A percentile compares a stretch with the other conserved stretches of the same genome.
These are phyloP conservation scores for Callosobruchus maculatus DNA, from an alignment of 2,888 invertebrate genomes.

Conservation along the genomic window DNA sequence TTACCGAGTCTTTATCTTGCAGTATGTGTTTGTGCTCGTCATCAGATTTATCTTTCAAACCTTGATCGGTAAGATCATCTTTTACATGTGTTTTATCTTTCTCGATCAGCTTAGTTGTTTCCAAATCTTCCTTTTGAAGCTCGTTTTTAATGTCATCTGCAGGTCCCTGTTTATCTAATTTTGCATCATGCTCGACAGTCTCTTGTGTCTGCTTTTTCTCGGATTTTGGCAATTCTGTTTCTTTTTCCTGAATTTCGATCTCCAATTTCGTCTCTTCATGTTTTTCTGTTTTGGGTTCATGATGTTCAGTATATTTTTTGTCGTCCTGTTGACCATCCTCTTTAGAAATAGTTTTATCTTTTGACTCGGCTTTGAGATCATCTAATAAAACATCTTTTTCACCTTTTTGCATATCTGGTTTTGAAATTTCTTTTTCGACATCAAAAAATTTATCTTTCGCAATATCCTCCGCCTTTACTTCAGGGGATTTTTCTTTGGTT, in stretches of 20 bases:
- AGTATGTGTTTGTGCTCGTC: neutral
- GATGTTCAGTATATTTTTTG: neutral
- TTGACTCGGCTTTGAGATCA: neutral
- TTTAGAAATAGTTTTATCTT: neutral
- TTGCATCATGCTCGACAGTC: neutral
- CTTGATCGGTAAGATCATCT: neutral
- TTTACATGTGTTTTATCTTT: constrained; percentile 3
- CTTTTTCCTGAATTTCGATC: neutral
- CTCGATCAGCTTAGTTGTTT: neutral
- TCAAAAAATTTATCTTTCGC: neutral
- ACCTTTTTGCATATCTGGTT: neutral
- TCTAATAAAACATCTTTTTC: neutral
- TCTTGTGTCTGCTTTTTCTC: neutral
- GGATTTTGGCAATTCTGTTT: neutral
- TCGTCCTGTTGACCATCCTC: neutral
- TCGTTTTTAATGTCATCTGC: neutral
- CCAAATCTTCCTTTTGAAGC: neutral
- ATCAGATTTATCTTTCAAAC: neutral
- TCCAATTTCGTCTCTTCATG: neutral
- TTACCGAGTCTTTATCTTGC: too few species aligned
- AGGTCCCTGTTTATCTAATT: neutral
- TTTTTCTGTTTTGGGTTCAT: neutral
- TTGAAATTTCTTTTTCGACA: neutral
- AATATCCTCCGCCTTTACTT: neutral
- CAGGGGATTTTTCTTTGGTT: neutral